Evolutionary conservation across 2,888 invertebrate species (phyloP).

Genomic region (Ametastegia equiseti): DNA sequence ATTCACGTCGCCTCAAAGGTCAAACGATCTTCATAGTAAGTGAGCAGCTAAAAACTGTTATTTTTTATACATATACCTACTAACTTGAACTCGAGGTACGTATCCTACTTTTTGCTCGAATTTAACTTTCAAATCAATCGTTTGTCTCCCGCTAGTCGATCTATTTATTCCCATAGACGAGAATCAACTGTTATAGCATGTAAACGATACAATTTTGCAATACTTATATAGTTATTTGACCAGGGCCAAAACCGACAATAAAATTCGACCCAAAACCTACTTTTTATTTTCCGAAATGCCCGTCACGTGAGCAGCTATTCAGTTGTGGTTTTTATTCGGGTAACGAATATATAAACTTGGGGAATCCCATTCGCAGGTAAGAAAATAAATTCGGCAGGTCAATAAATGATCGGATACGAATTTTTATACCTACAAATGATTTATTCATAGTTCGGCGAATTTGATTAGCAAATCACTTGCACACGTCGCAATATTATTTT

Average conservation of each 20-base stretch:
- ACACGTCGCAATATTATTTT: not conserved
- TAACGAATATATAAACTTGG: not conserved
- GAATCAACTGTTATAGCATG: too few species aligned
- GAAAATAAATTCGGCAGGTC: not conserved
- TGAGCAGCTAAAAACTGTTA: too few species aligned
- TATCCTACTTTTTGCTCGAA: not conserved
- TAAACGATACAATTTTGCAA: not conserved
- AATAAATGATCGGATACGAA: not conserved
- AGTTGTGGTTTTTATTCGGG: not conserved
- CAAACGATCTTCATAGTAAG: not conserved
- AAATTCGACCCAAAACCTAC: constrained; percentile 19
- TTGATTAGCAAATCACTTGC: not conserved
- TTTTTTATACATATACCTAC: too few species aligned
- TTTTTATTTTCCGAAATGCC: not conserved
- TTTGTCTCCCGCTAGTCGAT: not conserved
- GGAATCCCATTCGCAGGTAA: not conserved
- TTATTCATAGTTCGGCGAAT: not conserved
- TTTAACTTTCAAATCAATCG: not conserved
- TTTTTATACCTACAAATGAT: not conserved
- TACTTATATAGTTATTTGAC: not conserved
- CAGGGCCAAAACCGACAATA: not conserved
- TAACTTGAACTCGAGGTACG: not conserved
- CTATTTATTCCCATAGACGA: not conserved
- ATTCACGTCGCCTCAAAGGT: not conserved
- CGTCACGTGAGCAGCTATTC: not conserved